A percentile compares a stretch with the other conserved stretches of the same genome.
Conservation (phyloP, 2,888 invertebrate genomes). For the Orthosia gracilis region DNA sequence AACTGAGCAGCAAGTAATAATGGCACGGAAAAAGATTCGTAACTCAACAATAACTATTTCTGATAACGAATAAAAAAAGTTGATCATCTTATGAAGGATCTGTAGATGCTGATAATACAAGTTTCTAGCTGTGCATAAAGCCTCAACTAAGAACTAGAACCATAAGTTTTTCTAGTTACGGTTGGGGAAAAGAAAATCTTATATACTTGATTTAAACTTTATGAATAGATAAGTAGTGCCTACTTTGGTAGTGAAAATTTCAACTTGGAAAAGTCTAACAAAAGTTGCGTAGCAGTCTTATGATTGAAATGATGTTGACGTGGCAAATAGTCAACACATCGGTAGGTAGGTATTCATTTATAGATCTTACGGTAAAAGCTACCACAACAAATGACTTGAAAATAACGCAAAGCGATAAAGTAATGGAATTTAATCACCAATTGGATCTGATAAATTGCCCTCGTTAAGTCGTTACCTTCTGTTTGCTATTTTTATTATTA, state of each 20-base stretch:
- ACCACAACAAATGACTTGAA: constrained; percentile 58
- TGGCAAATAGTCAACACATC: neutral
- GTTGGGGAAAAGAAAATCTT: neutral
- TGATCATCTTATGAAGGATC: neutral
- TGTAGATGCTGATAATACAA: neutral
- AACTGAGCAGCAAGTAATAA: neutral
- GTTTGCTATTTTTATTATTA: constrained; percentile 61
- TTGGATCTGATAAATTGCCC: constrained; percentile 68
- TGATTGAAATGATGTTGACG: constrained; percentile 4
- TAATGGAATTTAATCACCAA: constrained; percentile 69
- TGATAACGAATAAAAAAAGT: neutral
- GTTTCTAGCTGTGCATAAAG: neutral
- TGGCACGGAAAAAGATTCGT: neutral
- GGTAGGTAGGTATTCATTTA: neutral
- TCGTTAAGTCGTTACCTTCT: constrained; percentile 62
- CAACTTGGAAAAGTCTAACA: neutral
- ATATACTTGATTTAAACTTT: neutral
- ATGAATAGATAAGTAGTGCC: neutral
- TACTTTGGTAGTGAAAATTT: neutral
- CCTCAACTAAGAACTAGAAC: neutral
- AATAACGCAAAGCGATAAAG: constrained; percentile 59
- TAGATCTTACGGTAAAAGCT: constrained; percentile 20
- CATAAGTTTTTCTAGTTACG: neutral
- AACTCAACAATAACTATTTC: neutral
- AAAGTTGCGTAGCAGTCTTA: neutral